Evolutionary conservation across 2,888 invertebrate genomes (phyloP).

Genomic region (Branchipolynoe longqiensis): DNA sequence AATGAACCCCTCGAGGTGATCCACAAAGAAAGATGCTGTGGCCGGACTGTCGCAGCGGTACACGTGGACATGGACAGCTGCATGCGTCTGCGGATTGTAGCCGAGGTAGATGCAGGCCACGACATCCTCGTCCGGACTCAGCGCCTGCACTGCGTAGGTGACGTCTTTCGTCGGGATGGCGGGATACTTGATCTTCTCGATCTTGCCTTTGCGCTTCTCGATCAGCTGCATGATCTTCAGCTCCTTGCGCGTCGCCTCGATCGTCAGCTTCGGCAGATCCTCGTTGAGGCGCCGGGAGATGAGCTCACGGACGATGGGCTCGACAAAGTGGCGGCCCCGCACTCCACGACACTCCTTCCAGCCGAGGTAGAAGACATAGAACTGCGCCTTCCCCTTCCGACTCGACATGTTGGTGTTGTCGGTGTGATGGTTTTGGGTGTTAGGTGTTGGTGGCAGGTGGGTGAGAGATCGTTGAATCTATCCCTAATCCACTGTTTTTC

Average conservation of each 20-base stretch:
- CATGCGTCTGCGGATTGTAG: constrained; percentile 95
- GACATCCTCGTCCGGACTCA: constrained; percentile 88
- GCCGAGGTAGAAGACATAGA: constrained; percentile 88
- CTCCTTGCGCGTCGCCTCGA: constrained; percentile 89
- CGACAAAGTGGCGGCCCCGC: constrained; percentile 90
- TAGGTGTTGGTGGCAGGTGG: too few relatives aligned
- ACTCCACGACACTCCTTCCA: constrained; percentile 96
- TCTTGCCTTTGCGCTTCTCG: constrained; percentile 77
- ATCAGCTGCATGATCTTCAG: constrained; percentile 94
- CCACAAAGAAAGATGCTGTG: constrained; percentile 93
- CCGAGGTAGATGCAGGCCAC: constrained; percentile 95
- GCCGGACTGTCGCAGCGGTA: constrained; percentile 96
- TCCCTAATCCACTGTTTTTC: too few relatives aligned
- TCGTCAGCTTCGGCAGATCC: constrained; percentile 91
- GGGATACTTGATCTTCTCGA: constrained; percentile 89
- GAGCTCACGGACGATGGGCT: constrained; percentile 91
- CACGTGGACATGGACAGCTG: constrained; percentile 97
- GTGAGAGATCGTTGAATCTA: too few relatives aligned
- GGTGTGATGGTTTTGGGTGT: neutral
- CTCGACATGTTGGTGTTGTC: neutral
- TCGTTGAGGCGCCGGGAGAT: constrained; percentile 92
- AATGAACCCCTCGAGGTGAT: constrained; percentile 91
- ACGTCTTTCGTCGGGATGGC: constrained; percentile 74
- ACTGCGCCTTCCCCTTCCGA: constrained; percentile 72
- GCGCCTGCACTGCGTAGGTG: constrained; percentile 92